Percentiles rank a stretch among this genome's conserved stretches.
Conservation (phyloP, 1,140 invertebrate genomes). For the Pentalonia nigronervosa region DNA sequence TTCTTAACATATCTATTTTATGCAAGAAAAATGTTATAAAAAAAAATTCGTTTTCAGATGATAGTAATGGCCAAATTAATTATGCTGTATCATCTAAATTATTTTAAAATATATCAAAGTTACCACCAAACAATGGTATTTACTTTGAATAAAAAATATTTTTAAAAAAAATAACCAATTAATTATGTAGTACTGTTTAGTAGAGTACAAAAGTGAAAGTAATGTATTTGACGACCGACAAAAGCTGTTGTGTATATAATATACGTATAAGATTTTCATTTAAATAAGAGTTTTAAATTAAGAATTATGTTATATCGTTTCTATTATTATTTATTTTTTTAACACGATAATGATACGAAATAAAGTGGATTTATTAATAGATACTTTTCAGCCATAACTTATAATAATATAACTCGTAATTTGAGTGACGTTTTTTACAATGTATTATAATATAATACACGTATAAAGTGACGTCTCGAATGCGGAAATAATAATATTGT, state of each 20-base stretch:
- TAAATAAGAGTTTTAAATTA: neutral
- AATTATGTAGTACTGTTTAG: neutral
- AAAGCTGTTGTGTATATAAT: neutral
- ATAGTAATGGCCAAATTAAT: neutral
- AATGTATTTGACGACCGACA: neutral
- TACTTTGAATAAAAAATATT: neutral
- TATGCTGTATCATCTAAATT: neutral
- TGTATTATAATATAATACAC: neutral
- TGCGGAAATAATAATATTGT: conserved; percentile 1
- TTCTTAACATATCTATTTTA: neutral
- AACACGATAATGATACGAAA: neutral
- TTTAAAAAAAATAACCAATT: neutral
- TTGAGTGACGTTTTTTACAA: neutral
- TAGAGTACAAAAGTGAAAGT: neutral
- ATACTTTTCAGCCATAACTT: neutral
- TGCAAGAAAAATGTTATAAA: neutral
- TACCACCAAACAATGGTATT: neutral
- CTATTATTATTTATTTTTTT: neutral
- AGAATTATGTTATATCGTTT: neutral
- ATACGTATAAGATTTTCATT: neutral
- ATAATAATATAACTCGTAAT: neutral
- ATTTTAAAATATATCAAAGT: neutral
- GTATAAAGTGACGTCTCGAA: neutral
- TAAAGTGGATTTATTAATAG: neutral
- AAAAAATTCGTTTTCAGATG: neutral